A percentile compares a stretch with the other conserved stretches of the same genome.
These are phyloP conservation scores for Epinephelus awoara DNA, from an alignment of 2,797 vertebrate species.

Conservation along the genomic window DNA sequence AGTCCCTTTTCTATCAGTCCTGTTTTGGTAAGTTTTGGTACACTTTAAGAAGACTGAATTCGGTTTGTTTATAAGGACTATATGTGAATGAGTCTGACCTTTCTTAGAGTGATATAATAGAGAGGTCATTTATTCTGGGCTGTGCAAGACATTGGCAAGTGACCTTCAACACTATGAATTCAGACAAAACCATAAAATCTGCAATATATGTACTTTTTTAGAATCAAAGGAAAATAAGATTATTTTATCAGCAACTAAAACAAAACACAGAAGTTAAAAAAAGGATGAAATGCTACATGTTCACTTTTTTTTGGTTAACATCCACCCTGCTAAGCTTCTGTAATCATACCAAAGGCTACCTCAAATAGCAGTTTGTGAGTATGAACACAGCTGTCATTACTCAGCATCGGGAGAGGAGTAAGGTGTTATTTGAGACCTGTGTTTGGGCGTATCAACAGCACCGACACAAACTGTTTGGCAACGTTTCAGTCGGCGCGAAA, in stretches of 20 bases:
- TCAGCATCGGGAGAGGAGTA: slow-evolving; percentile 40
- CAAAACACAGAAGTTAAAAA: not conserved
- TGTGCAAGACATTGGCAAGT: too few relatives aligned
- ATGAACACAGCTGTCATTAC: slow-evolving; percentile 50
- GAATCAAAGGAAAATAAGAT: not conserved
- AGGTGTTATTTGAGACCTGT: slow-evolving; percentile 58
- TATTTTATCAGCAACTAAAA: not conserved
- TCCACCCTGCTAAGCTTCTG: not conserved
- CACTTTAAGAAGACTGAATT: too few relatives aligned
- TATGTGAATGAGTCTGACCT: too few relatives aligned
- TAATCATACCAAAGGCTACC: slow-evolving; percentile 31
- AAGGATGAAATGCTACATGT: not conserved
- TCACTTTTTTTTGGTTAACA: slow-evolving; percentile 20
- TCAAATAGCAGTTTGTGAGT: slow-evolving; percentile 49
- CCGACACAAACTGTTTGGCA: slow-evolving; percentile 49
- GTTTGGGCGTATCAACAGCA: slow-evolving; percentile 53
- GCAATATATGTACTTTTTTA: too few relatives aligned
- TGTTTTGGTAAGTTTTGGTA: too few relatives aligned
- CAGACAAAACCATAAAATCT: too few relatives aligned
- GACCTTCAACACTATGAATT: too few relatives aligned
- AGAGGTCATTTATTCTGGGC: too few relatives aligned
- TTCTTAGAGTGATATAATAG: too few relatives aligned
- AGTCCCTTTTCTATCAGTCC: too few relatives aligned
- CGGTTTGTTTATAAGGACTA: too few relatives aligned
- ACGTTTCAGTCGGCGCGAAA: slow-evolving; percentile 33